These are phyloP conservation scores for Numenius phaeopus DNA, from an alignment of 2,797 vertebrate genomes.

Conservation along the genomic window DNA sequence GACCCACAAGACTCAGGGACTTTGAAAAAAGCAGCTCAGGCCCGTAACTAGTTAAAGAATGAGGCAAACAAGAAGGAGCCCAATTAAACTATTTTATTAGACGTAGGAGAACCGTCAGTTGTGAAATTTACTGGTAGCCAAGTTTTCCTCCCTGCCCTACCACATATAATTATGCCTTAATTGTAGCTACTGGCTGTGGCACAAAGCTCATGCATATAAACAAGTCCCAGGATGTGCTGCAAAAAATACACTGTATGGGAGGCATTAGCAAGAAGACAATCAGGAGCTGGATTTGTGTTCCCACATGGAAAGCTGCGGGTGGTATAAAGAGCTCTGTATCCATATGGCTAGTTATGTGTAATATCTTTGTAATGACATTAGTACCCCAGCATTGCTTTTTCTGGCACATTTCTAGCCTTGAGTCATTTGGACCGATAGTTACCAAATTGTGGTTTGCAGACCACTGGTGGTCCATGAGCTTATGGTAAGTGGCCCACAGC, in stretches of 20 bases:
- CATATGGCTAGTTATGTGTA: neutral
- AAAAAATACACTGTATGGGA: conserved; percentile 42
- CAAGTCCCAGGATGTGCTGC: conserved; percentile 38
- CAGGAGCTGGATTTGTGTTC: neutral
- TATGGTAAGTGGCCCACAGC: conserved; percentile 32
- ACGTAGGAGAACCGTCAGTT: conserved; percentile 21
- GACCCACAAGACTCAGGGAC: neutral
- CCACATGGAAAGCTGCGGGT: conserved; percentile 59
- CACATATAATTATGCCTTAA: conserved; percentile 66
- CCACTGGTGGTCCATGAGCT: conserved; percentile 45
- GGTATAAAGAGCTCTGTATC: conserved; percentile 26
- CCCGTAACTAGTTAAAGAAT: conserved; percentile 44
- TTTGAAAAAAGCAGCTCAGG: conserved; percentile 3
- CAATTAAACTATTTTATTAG: conserved; percentile 57
- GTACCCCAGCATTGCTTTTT: conserved; percentile 17
- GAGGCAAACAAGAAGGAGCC: conserved; percentile 30
- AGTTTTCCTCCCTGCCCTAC: conserved; percentile 47
- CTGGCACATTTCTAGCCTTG: conserved; percentile 21
- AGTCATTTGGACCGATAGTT: conserved; percentile 13
- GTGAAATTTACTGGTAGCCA: conserved; percentile 67
- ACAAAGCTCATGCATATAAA: conserved; percentile 54
- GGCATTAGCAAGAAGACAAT: conserved; percentile 55
- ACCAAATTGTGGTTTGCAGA: conserved; percentile 38
- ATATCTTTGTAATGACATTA: conserved; percentile 24
- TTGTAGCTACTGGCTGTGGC: conserved; percentile 65